Evolutionary conservation across 2,113 vertebrate genomes (phyloP).

Genomic region (Catharus minimus): DNA sequence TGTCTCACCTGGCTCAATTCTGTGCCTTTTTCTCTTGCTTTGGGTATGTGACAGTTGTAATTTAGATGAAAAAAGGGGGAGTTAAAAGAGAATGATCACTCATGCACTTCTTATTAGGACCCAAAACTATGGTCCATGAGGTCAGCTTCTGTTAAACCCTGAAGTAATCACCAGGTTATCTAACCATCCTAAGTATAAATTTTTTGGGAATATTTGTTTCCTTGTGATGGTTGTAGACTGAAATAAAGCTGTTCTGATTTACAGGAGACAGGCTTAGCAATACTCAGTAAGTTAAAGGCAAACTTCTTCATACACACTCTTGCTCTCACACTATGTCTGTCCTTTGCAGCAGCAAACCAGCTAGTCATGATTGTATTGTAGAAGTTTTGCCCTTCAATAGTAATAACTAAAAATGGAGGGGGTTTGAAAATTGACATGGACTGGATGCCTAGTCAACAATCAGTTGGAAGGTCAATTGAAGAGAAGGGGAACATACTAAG

Average conservation of each 20-base stretch:
- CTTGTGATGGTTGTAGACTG: background rate
- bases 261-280: background rate
- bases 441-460: background rate
- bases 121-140: background rate
- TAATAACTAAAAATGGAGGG: background rate
- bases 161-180: background rate
- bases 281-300: background rate
- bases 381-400: background rate
- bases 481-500: background rate
- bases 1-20: background rate
- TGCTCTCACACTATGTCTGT: background rate
- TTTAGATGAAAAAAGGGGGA: background rate
- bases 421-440: background rate
- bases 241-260: background rate
- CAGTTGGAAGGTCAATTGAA: background rate
- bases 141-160: background rate
- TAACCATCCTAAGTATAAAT: background rate
- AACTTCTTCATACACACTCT: background rate
- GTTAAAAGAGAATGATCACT: background rate
- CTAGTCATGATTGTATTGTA: background rate
- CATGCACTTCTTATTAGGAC: background rate
- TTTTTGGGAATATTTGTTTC: background rate
- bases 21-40: background rate
- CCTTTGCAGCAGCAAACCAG: background rate
- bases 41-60: background rate